Conservation (phyloP, 2,797 vertebrate species). For the Liasis olivaceus region DNA sequence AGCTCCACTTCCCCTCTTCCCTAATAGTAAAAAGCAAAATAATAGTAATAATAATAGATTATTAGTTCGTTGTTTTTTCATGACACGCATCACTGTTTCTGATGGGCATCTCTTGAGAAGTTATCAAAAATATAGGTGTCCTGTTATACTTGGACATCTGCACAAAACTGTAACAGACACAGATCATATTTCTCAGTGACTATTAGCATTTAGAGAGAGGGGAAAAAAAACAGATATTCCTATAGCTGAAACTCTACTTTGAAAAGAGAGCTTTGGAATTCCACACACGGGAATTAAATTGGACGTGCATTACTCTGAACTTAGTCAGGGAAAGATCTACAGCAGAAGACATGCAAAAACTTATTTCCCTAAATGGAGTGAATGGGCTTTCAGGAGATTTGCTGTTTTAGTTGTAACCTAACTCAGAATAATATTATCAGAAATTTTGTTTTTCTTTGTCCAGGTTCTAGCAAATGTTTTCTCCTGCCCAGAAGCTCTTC, state of each 20-base stretch:
- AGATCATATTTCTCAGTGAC: background rate
- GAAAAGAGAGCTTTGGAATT: background rate
- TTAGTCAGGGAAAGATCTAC: background rate
- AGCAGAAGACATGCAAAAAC: background rate
- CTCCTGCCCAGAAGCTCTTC: background rate
- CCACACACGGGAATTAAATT: background rate
- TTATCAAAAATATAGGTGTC: too few species aligned
- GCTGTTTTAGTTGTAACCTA: background rate
- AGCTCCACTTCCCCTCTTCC: background rate
- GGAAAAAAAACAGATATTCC: background rate
- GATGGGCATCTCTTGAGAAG: too few species aligned
- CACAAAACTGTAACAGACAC: background rate
- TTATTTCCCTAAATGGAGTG: background rate
- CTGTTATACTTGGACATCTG: too few species aligned
- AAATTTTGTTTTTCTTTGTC: background rate
- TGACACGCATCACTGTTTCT: too few species aligned
- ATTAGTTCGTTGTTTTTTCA: too few species aligned
- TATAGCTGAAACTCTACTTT: background rate
- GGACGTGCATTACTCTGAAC: background rate
- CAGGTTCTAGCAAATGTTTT: background rate
- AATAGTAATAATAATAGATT: too few species aligned
- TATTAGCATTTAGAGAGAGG: background rate
- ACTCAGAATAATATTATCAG: background rate
- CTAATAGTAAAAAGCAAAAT: background rate
- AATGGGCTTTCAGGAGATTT: background rate